A percentile compares a stretch with the other conserved stretches of the same genome.
These are phyloP conservation scores for zebrafish (Danio rerio) DNA, from an alignment of 2,113 vertebrate species.

Conservation along the genomic window DNA sequence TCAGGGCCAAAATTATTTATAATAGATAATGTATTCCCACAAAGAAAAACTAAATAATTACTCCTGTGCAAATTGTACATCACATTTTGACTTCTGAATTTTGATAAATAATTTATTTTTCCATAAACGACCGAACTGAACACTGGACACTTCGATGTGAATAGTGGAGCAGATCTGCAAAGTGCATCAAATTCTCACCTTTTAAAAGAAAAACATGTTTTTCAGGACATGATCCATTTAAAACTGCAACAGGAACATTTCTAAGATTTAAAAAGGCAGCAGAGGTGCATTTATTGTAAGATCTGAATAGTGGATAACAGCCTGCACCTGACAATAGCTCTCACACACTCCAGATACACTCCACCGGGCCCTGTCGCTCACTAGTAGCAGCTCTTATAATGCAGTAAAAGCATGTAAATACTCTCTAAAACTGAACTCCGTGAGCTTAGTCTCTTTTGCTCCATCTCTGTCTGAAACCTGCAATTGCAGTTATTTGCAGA, in stretches of 20 bases:
- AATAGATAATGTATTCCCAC: too few species aligned
- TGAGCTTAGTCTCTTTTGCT: too few species aligned
- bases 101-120: background rate
- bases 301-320: background rate
- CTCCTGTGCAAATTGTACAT: too few species aligned
- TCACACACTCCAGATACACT: constrained; percentile 4
- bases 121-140: background rate
- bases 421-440: background rate
- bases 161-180: background rate
- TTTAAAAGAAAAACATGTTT: constrained; percentile 9
- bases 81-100: too few species aligned
- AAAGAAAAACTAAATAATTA: too few species aligned
- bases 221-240: background rate
- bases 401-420: constrained; percentile 15
- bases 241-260: constrained; percentile 4
- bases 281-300: background rate
- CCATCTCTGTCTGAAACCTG: too few species aligned
- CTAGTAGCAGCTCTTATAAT: constrained; percentile 16
- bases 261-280: background rate
- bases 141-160: background rate
- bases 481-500: too few species aligned
- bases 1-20: too few species aligned
- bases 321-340: constrained; percentile 3
- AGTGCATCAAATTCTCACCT: background rate
- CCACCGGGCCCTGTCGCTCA: background rate